Percentiles rank a stretch among this genome's conserved stretches.
Evolutionary conservation across 2,888 invertebrate genomes (phyloP).

Genomic region (Pterostichus niger): DNA sequence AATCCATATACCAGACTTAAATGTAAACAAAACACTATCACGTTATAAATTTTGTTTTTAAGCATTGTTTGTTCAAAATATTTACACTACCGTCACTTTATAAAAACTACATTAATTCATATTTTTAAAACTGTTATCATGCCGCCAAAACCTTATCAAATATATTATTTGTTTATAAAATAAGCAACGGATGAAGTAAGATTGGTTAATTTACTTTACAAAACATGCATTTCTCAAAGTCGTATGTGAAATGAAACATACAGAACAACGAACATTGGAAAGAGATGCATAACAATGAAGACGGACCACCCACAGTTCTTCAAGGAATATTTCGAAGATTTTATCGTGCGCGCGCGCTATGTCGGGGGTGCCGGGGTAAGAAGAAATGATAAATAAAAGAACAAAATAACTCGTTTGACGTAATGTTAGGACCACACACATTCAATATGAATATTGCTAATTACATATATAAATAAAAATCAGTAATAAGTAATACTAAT

Average conservation of each 20-base stretch:
- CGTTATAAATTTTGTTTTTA: slow-evolving; percentile 32
- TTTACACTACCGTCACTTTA: not conserved
- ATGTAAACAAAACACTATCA: slow-evolving; percentile 59
- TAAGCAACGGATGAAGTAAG: slow-evolving; percentile 36
- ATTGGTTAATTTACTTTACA: slow-evolving; percentile 56
- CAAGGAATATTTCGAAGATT: slow-evolving; percentile 46
- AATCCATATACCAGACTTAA: not conserved
- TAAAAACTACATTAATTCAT: slow-evolving; percentile 18
- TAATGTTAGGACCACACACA: slow-evolving; percentile 64
- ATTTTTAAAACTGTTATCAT: slow-evolving; percentile 33
- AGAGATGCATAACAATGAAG: slow-evolving; percentile 57
- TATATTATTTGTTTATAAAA: slow-evolving; percentile 36
- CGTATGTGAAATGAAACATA: slow-evolving; percentile 50
- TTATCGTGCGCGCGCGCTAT: slow-evolving; percentile 41
- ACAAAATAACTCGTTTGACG: slow-evolving; percentile 52
- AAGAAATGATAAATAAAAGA: slow-evolving; percentile 58
- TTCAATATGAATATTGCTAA: slow-evolving; percentile 49
- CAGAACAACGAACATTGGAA: slow-evolving; percentile 25
- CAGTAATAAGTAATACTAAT: not conserved
- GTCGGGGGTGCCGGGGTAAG: slow-evolving; percentile 50
- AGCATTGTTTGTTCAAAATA: slow-evolving; percentile 24
- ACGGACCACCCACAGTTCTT: slow-evolving; percentile 66
- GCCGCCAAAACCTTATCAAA: slow-evolving; percentile 47
- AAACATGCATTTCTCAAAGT: slow-evolving; percentile 52
- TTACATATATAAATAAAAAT: slow-evolving; percentile 11